Base-by-base conservation (phyloP, 2,888 invertebrate genomes). In the Diplolepis rosae region DNA sequence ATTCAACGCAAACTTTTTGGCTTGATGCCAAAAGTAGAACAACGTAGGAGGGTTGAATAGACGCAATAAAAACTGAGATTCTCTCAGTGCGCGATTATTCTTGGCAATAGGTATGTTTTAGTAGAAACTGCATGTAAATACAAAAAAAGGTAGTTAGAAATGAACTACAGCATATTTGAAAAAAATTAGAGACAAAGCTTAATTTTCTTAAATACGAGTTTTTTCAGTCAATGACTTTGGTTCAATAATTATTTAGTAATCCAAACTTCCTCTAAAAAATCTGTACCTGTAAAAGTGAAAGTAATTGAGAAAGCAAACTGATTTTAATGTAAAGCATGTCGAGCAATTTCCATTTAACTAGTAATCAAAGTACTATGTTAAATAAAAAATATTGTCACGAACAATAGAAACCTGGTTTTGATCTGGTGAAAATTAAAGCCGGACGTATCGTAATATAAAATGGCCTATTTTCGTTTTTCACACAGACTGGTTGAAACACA, bases 401-500 rank as follows among this genome's bases (percentile, higher is more conserved):
- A 15, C 7, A 42, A 15, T 5, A 9, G 6, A n/a, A 52, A 52
- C 27, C 7, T 24, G n/a, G 18, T 30, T 52, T 27, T 24, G 28
- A 30, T 54, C 30, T 18, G 11, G 30, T 7, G 30, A 18, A 54
- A 30, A 28, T 6, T 15, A 27, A 52, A 52, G 28, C n/a, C n/a
- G 27, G 28, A 5, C 7, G 18, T 15, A 2, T 28, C 27, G 9
- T 45, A 9, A 45, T 45, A 18, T 18, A 45, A 45, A 45, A 45
- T 45, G 18, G 15, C 45, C 24, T 18, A 54, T 54, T 30, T 54
- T 54, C 30, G 4, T 54, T 54, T 15, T 54, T 30, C 30, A 30
- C 30, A 7, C 30, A 5, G 35, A 7, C 24, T 39, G 35, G 7
- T 75, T 77, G 80, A 80, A 76, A 79, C 76, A 77, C 77, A 81